phyloP scores from a whole-genome alignment of 1,140 invertebrate species.

The Drosophila tristis region DNA sequence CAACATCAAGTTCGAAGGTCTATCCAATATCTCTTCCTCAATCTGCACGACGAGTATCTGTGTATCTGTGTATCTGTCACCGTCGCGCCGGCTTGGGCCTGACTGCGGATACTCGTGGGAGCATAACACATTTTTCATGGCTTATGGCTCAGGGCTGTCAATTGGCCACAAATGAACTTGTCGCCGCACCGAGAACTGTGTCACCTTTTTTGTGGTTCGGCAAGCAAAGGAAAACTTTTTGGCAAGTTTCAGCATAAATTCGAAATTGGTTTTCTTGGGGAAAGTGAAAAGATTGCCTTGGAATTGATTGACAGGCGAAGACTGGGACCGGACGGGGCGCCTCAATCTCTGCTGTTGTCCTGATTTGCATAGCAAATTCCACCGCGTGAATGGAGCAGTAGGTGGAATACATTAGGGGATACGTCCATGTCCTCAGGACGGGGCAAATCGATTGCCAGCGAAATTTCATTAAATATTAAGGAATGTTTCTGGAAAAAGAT shows the following conservation, averaged over 20 bases:
- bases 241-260: constrained; percentile 36
- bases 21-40: constrained; percentile 3
- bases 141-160: constrained; percentile 35
- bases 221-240: constrained; percentile 18
- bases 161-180: constrained; percentile 57
- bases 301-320: constrained; percentile 58
- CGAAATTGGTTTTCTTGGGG: constrained; percentile 38
- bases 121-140: constrained; percentile 16
- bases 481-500: not conserved
- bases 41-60: not conserved
- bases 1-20: constrained; percentile 33
- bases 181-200: constrained; percentile 41
- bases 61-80: too few relatives aligned
- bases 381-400: not conserved
- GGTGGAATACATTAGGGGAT: constrained; percentile 5
- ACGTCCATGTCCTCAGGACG: too few relatives aligned
- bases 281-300: constrained; percentile 49
- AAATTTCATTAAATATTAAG: constrained; percentile 4
- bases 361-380: constrained; percentile 15
- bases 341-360: constrained; percentile 5
- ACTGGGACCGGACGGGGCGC: constrained; percentile 12
- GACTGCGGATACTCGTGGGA: not conserved
- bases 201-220: constrained; percentile 21
- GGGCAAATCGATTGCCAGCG: not conserved
- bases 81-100: not conserved